phyloP scores from a whole-genome alignment of 2,797 vertebrate species.

The Prunella strophiata region DNA sequence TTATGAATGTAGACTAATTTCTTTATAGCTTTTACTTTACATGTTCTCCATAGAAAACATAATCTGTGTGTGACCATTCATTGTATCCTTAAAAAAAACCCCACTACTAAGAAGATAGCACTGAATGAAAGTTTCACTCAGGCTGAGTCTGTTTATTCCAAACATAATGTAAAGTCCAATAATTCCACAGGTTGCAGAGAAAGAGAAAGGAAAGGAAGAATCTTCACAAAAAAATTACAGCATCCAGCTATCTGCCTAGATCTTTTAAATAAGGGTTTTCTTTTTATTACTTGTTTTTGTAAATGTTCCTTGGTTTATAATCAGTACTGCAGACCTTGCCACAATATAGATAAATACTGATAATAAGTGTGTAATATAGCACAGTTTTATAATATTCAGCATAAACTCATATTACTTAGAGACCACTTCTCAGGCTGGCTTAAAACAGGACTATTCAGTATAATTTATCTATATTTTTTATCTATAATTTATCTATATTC shows the following conservation, averaged over 20 bases:
- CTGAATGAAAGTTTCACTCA: background rate
- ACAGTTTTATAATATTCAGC: background rate
- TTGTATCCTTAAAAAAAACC: background rate
- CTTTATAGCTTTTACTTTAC: background rate
- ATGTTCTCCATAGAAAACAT: background rate
- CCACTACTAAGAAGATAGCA: background rate
- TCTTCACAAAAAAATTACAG: background rate
- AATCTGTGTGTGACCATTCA: background rate
- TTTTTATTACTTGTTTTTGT: background rate
- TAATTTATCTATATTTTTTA: background rate
- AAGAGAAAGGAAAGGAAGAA: background rate
- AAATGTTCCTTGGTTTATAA: background rate
- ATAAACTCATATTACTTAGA: background rate
- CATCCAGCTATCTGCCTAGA: background rate
- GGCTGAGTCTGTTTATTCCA: constrained; percentile 7
- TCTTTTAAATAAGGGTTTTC: background rate
- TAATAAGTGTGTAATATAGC: background rate
- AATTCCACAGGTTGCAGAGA: constrained; percentile 18
- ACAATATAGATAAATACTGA: background rate
- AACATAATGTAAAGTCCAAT: background rate
- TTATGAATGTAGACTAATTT: constrained; percentile 15
- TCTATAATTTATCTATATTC: background rate
- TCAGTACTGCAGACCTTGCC: background rate
- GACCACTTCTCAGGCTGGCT: background rate
- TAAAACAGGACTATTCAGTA: background rate